phyloP scores from a whole-genome alignment of 2,888 invertebrate species.

The Baronia brevicornis region DNA sequence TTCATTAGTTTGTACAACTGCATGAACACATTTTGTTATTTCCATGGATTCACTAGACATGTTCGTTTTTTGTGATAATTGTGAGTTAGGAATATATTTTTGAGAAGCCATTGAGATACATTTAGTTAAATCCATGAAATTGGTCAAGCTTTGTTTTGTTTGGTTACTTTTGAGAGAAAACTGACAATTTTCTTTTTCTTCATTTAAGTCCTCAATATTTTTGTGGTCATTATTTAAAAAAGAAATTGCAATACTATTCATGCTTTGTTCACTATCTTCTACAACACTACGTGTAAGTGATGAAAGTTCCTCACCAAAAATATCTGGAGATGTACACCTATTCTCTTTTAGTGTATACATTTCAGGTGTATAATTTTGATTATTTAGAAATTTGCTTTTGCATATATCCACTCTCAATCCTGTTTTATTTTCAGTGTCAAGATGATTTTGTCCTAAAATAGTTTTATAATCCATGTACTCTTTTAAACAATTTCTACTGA shows the following conservation, averaged over 20 bases:
- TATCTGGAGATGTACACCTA: constrained; percentile 60
- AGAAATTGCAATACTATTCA: constrained; percentile 1
- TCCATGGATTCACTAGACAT: constrained; percentile 54
- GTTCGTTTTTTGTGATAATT: constrained; percentile 26
- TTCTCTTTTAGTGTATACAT: constrained; percentile 1
- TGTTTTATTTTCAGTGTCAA: not conserved
- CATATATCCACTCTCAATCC: not conserved
- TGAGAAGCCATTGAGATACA: constrained; percentile 28
- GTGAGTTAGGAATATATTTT: constrained; percentile 15
- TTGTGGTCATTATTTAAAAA: constrained; percentile 17
- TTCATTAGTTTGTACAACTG: constrained; percentile 22
- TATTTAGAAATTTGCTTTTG: not conserved
- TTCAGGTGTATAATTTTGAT: not conserved
- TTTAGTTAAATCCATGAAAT: constrained; percentile 43
- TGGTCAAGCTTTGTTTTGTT: constrained; percentile 21
- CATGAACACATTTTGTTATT: constrained; percentile 46
- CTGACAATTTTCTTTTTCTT: constrained; percentile 12
- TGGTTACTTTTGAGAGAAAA: constrained; percentile 1
- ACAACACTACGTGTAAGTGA: constrained; percentile 21
- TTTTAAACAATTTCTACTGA: too few relatives aligned
- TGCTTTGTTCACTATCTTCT: not conserved
- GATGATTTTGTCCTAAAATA: not conserved
- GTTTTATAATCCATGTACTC: too few relatives aligned
- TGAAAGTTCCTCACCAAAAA: constrained; percentile 62
- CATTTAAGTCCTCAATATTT: constrained; percentile 10